Base-by-base conservation (phyloP, 2,888 invertebrate genomes). In the Chalcosyrphus nemorum region DNA sequence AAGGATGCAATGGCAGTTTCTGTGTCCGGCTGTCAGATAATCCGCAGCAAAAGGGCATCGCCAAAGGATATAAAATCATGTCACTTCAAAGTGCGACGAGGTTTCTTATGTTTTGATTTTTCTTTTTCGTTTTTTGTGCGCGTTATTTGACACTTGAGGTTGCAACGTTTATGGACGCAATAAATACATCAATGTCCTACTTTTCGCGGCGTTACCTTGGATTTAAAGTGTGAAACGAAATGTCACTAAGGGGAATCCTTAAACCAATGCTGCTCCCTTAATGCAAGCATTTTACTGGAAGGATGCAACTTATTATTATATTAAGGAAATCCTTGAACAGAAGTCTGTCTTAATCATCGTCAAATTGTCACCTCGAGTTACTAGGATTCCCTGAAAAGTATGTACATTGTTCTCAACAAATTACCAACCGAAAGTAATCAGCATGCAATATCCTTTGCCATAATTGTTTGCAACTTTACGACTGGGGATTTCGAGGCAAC, bases 311-410 rank as follows among this genome's bases (percentile, higher is more conserved):
- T 9, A 5, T 21, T 5, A 0, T 15, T 7, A 13, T 21, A 1
- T 2, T 17, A 19, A 35, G 43, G 13, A 65, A 57, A 72, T 72
- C 66, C 54, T 68, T 65, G 57, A 84, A 74, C 45, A 54, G 84
- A 56, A 84, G 80, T 75, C 84, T 59, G 15, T 45, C 52, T 15
- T 63, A 74, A 74, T 84, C 45, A 74, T 78, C 68, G 29, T 80
- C 74, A 74, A 75, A 84, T 80, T 74, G 63, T 43, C 84, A 75
- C 75, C 54, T 35, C 45, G 57, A 41, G 70, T 65, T 71, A 59
- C 81, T 35, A 19, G 47, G 21, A 50, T 56, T 35, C 61, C 52
- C 27, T 47, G 35, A 50, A 32, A 0, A 13, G 0, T 19, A 0
- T n/a, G 0, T 19, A 72, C 7, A 43, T 59, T 71, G 38, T 35